Percentiles rank a stretch among this genome's conserved stretches.
Conservation (phyloP, 2,797 vertebrate genomes). For the Lindbergichthys nudifrons region DNA sequence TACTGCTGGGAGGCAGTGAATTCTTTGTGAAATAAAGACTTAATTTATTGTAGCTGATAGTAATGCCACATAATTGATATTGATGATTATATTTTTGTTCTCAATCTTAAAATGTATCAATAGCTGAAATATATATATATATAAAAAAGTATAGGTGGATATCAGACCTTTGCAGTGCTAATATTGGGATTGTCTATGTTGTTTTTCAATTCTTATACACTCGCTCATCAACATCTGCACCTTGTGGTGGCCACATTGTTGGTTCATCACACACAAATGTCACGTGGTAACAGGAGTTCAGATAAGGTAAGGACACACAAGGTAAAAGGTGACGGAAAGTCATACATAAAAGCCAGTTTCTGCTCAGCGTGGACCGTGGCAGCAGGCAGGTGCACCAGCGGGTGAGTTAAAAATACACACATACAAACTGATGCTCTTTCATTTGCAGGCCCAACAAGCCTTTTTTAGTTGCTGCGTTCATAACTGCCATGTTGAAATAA, state of each 20-base stretch:
- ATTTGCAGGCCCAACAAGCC: background rate
- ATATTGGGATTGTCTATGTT: background rate
- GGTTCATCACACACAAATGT: slow-evolving; percentile 5
- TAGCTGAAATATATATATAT: too few species aligned
- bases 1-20: too few species aligned
- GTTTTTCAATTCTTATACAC: background rate
- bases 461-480: background rate
- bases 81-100: too few species aligned
- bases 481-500: background rate
- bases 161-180: background rate
- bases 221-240: background rate
- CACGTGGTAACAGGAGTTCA: slow-evolving; percentile 2
- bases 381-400: slow-evolving; percentile 18
- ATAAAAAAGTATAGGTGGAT: too few species aligned
- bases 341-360: slow-evolving; percentile 44
- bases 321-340: slow-evolving; percentile 46
- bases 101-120: too few species aligned
- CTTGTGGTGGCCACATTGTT: background rate
- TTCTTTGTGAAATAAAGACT: background rate
- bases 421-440: background rate
- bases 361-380: background rate
- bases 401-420: slow-evolving; percentile 62
- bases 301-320: slow-evolving; percentile 32
- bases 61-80: background rate
- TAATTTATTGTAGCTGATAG: background rate